Percentiles rank a stretch among this genome's conserved stretches.
phyloP scores from a whole-genome alignment of 2,113 vertebrate genomes.

The Spizaetus ornatus region DNA sequence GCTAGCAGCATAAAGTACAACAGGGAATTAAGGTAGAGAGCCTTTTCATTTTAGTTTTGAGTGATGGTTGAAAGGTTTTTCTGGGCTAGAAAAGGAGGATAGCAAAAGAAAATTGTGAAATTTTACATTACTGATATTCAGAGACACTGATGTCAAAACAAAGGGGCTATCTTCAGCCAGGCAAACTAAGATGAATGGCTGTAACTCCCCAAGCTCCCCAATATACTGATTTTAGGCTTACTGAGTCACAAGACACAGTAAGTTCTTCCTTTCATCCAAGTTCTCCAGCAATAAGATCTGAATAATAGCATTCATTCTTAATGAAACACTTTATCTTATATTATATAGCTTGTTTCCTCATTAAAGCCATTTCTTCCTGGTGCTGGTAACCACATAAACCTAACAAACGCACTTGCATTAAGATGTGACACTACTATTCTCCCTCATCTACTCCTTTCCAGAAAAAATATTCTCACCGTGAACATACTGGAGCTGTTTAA shows the following conservation, averaged over 20 bases:
- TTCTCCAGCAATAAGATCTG: neutral
- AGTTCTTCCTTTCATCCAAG: neutral
- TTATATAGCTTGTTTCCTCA: neutral
- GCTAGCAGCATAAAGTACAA: neutral
- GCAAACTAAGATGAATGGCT: neutral
- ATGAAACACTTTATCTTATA: neutral
- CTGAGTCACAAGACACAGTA: neutral
- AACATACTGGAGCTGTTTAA: conserved; percentile 14
- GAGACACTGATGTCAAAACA: neutral
- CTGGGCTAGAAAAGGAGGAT: neutral
- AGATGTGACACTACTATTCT: neutral
- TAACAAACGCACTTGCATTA: conserved; percentile 36
- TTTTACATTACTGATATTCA: neutral
- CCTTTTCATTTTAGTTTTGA: neutral
- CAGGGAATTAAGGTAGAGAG: neutral
- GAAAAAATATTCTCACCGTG: conserved; percentile 35
- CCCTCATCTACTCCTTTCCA: neutral
- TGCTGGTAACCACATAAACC: conserved; percentile 44
- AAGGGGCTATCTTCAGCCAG: neutral
- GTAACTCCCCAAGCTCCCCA: neutral
- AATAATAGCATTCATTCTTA: neutral
- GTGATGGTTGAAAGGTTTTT: neutral
- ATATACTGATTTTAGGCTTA: neutral
- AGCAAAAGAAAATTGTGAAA: neutral
- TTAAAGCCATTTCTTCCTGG: conserved; percentile 24